Evolutionary conservation across 2,113 vertebrate genomes (phyloP).

Genomic region (Apteryx mantelli): DNA sequence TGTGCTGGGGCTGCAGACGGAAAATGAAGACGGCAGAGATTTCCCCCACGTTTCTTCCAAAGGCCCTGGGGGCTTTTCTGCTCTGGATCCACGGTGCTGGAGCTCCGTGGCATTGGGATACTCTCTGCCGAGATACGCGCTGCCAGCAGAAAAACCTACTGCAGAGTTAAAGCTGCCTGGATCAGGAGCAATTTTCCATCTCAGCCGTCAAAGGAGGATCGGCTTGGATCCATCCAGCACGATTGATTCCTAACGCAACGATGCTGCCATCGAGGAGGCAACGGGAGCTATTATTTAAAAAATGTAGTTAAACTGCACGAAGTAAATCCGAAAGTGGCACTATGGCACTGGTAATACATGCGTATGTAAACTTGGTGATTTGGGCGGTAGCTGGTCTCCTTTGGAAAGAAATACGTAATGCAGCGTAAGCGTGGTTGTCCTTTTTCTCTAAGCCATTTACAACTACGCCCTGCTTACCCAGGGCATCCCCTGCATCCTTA

Average conservation of each 20-base stretch:
- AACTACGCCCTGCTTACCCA: neutral
- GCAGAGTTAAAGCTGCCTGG: neutral
- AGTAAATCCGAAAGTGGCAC: neutral
- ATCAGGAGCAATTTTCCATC: neutral
- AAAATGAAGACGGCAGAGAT: neutral
- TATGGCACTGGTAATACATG: fast-evolving
- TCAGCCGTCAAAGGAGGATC: neutral
- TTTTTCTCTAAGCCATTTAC: neutral
- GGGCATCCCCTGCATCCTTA: neutral
- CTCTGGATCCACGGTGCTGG: neutral
- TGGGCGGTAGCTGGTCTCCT: fast-evolving
- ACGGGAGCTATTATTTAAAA: neutral
- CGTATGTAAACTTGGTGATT: neutral
- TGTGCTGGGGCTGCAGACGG: neutral
- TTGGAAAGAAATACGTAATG: neutral
- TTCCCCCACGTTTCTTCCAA: neutral
- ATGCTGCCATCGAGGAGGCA: fast-evolving
- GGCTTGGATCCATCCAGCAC: neutral
- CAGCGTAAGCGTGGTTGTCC: neutral
- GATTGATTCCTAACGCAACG: neutral
- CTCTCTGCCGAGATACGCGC: neutral
- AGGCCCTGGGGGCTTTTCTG: neutral
- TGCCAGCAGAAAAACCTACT: neutral
- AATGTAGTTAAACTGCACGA: neutral
- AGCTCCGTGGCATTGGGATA: neutral